A percentile compares a stretch with the other conserved stretches of the same genome.
Conservation (phyloP, 2,888 invertebrate genomes). For the Nephrotoma guestfalica region DNA sequence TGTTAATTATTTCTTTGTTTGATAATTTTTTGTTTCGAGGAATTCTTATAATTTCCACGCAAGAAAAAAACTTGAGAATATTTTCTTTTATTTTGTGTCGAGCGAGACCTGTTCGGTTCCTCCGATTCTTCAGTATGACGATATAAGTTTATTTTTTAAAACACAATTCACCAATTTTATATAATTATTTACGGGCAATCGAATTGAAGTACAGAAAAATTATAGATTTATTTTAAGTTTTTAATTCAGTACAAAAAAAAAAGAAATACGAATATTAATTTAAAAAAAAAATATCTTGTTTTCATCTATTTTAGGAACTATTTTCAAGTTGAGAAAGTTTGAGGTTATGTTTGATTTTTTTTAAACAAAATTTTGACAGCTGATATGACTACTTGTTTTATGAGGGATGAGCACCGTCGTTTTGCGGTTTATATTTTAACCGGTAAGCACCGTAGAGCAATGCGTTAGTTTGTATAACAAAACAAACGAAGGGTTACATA, state of each 20-base stretch:
- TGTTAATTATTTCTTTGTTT: background rate
- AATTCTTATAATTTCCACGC: background rate
- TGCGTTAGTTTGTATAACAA: too few species aligned
- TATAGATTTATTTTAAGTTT: background rate
- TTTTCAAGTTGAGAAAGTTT: background rate
- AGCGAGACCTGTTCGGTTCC: background rate
- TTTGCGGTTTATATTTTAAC: background rate
- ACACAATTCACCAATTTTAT: background rate
- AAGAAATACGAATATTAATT: background rate
- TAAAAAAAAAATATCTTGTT: background rate
- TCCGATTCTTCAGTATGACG: background rate
- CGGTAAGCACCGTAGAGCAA: background rate
- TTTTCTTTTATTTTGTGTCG: background rate
- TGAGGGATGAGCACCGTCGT: background rate
- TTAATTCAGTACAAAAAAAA: background rate
- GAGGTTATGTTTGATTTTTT: background rate
- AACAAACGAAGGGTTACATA: too few species aligned
- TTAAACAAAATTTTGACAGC: background rate
- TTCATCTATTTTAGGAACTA: background rate
- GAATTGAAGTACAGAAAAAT: background rate
- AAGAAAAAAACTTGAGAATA: background rate
- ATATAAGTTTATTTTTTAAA: background rate
- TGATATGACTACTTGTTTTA: background rate
- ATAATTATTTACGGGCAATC: background rate
- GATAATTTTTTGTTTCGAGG: background rate